Base-by-base conservation (phyloP, 2,888 invertebrate species). In the Drosophila meridionalis region DNA sequence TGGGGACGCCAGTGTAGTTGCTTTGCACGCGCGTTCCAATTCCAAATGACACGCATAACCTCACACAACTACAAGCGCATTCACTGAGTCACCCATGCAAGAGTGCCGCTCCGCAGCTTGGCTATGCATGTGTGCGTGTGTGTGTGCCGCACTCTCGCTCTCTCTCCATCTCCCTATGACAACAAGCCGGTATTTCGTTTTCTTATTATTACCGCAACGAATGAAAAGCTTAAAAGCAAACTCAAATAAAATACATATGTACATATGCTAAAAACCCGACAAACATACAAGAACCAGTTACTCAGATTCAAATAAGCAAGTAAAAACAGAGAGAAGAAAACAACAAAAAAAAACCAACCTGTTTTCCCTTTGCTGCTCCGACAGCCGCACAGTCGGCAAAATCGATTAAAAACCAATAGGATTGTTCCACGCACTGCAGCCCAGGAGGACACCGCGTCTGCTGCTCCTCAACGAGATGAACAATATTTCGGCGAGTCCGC, bases 111-210 rank as follows among this genome's bases (percentile, higher is more conserved):
- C 38, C 53, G 34, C 58, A 47, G 38, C 26, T 26, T 47, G 20
- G 12, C 3, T 45, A 40, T 60, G 62, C 28, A 30, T 53, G 48
- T 52, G 14, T 36, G 26, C 2, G 30, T 61, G 26, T 63, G 60
- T 42, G 47, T 55, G 55, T 47, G 32, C 50, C 8, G 32, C 47
- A 26, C 62, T 48, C 62, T 47, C 32, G 43, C 53, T 30, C 43
- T 52, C 65, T 57, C 52, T 63, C 55, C 47, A 45, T 59, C 82
- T 73, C 65, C 58, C 40, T 67, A 78, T 82, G 78, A 89, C 88
- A 89, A 85, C 90, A 87, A 87, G 87, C 87, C 87, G 87, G 87
- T 87, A 87, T 88, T 89, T 81, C 80, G 76, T 73, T 82, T 72
- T 82, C 69, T 68, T 69, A 65, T 71, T 80, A 82, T 83, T 87